phyloP scores from a whole-genome alignment of 2,113 vertebrate genomes.

The Erythrocercus mccallii region DNA sequence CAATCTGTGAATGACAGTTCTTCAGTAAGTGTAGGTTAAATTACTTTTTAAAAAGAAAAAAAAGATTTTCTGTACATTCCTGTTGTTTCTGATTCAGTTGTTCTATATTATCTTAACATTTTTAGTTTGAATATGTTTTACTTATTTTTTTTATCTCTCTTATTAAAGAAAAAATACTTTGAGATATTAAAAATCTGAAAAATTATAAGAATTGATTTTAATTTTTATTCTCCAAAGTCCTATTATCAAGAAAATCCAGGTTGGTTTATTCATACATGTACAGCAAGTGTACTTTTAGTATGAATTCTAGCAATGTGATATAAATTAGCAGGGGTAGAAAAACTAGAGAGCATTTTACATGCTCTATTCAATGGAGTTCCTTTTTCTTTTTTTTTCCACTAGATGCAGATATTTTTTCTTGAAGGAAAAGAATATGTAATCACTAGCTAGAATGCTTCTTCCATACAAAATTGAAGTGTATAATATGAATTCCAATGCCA shows the following conservation, averaged over 20 bases:
- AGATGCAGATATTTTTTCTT: neutral
- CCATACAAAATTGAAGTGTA: neutral
- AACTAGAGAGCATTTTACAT: neutral
- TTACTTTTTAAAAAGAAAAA: neutral
- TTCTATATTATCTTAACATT: neutral
- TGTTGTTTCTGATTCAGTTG: neutral
- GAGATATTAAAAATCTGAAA: neutral
- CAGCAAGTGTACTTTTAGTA: neutral
- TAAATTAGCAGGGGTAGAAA: neutral
- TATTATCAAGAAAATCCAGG: neutral
- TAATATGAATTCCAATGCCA: neutral
- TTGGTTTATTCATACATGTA: neutral
- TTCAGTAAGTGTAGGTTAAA: neutral
- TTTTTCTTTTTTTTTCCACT: neutral
- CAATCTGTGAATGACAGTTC: neutral
- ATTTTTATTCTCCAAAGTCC: neutral
- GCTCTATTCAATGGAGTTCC: neutral
- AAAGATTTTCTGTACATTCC: neutral
- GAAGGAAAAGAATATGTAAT: neutral
- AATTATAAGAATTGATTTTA: neutral
- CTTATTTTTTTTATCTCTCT: neutral
- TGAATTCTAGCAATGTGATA: neutral
- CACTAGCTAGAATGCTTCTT: neutral
- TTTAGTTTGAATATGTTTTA: neutral
- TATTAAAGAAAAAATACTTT: neutral